A percentile compares a stretch with the other conserved stretches of the same genome.
Evolutionary conservation across 2,113 vertebrate species (phyloP).

Genomic region (Ptyas mucosa): DNA sequence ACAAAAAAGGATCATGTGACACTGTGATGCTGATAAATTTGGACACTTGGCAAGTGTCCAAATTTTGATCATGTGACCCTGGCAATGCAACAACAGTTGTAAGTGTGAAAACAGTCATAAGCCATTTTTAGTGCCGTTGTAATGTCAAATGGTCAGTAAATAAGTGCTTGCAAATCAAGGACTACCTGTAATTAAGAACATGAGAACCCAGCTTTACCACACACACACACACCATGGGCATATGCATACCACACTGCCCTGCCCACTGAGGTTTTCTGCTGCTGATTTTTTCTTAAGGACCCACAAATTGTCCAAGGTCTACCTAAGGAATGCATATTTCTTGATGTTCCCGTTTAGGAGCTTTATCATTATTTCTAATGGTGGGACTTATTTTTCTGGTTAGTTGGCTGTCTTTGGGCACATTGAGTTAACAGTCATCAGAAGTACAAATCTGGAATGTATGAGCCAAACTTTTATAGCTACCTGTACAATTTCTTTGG

Average conservation of each 20-base stretch:
- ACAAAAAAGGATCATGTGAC: too few species aligned
- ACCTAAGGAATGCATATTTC: neutral
- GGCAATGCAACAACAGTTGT: too few species aligned
- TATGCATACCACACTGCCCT: neutral
- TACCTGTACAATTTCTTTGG: conserved; percentile 46
- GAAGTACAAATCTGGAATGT: neutral
- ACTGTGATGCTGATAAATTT: too few species aligned
- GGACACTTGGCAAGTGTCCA: too few species aligned
- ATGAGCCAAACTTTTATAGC: conserved; percentile 34
- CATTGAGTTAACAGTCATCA: neutral
- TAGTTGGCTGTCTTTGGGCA: neutral
- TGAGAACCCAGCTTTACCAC: neutral
- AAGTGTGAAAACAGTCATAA: too few species aligned
- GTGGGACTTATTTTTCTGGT: neutral
- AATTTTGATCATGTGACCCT: too few species aligned
- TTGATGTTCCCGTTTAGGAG: neutral
- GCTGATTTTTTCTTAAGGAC: neutral
- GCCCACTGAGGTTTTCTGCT: neutral
- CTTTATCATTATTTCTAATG: neutral
- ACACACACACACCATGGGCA: too few species aligned
- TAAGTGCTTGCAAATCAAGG: too few species aligned
- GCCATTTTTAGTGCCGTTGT: too few species aligned
- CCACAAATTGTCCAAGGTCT: neutral
- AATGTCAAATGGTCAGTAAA: too few species aligned
- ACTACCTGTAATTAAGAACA: neutral